phyloP scores from a whole-genome alignment of 2,888 invertebrate species.

The Dorcus hopei region DNA sequence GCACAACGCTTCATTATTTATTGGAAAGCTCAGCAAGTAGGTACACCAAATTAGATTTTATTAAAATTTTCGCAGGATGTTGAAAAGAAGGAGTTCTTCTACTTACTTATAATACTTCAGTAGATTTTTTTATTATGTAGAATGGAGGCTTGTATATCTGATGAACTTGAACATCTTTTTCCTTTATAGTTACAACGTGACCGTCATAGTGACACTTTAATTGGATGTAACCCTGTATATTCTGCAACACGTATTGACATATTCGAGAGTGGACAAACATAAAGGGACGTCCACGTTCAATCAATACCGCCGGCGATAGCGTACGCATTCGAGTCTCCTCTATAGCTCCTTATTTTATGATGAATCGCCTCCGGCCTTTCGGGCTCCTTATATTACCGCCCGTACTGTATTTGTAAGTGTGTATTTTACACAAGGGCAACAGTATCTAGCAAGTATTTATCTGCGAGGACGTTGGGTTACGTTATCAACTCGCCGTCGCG shows the following conservation, averaged over 20 bases:
- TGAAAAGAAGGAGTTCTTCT: no score
- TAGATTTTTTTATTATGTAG: no score
- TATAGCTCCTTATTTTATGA: slow-evolving; percentile 25
- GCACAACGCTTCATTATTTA: no score
- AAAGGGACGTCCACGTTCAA: slow-evolving; percentile 26
- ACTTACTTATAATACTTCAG: no score
- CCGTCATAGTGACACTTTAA: no score
- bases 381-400: slow-evolving; percentile 22
- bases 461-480: neutral
- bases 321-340: slow-evolving; percentile 5
- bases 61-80: no score
- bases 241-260: slow-evolving; percentile 19
- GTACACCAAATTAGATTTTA: no score
- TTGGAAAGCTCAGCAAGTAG: no score
- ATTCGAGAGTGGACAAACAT: slow-evolving; percentile 27
- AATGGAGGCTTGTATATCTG: no score
- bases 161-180: no score
- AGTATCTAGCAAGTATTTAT: slow-evolving; percentile 1
- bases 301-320: slow-evolving; percentile 18
- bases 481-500: slow-evolving; percentile 1
- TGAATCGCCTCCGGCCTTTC: slow-evolving; percentile 24
- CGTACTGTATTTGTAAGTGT: slow-evolving; percentile 13
- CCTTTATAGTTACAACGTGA: no score
- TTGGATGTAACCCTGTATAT: no score
- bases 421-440: slow-evolving; percentile 12